Percentiles rank a stretch among this genome's conserved stretches.
These are phyloP conservation scores for Brachirus orientalis DNA, from an alignment of 2,113 vertebrate genomes.

Conservation along the genomic window DNA sequence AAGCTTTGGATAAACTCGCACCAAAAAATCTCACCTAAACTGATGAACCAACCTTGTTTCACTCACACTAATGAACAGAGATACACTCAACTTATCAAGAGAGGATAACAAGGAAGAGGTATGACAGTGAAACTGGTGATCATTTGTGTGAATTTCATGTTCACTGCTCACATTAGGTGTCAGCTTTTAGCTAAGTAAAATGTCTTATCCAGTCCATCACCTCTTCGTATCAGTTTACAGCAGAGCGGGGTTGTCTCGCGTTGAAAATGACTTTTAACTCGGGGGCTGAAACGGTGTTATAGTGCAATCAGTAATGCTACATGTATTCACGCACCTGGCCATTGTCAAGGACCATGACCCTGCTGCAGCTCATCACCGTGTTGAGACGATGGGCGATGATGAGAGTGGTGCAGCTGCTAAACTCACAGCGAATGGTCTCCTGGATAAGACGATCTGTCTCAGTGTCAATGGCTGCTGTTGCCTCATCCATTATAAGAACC, in stretches of 20 bases:
- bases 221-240: too few relatives aligned
- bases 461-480: constrained; percentile 94
- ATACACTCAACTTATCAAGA: too few relatives aligned
- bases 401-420: constrained; percentile 92
- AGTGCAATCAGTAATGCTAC: constrained; percentile 1
- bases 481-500: constrained; percentile 95
- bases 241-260: too few relatives aligned
- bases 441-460: constrained; percentile 94
- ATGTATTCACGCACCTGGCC: constrained; percentile 86
- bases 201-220: constrained; percentile 16
- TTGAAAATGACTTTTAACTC: constrained; percentile 27
- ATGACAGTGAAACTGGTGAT: too few relatives aligned
- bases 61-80: too few relatives aligned
- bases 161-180: too few relatives aligned
- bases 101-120: too few relatives aligned
- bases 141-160: too few relatives aligned
- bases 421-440: constrained; percentile 90
- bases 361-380: constrained; percentile 92
- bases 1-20: too few relatives aligned
- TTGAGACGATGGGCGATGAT: constrained; percentile 96
- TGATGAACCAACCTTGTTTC: too few relatives aligned
- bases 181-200: too few relatives aligned
- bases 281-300: background rate
- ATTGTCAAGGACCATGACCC: constrained; percentile 95
- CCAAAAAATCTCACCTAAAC: too few relatives aligned